Evolutionary conservation across 2,888 invertebrate genomes (phyloP), one percentile per base, ranked within the genome.

Genomic region (Eulithis prunata): DNA sequence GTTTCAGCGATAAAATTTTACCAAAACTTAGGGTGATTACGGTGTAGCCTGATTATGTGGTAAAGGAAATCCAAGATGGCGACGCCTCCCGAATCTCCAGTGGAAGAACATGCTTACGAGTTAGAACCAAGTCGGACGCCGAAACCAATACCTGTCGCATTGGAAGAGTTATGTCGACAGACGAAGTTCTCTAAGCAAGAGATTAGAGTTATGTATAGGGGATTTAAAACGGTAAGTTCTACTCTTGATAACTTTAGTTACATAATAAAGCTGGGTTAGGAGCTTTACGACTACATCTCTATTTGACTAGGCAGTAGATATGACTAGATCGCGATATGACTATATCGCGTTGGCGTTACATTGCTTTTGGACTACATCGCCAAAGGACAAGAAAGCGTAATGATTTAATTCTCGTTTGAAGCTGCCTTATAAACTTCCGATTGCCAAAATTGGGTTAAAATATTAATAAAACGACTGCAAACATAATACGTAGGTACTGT

Each of bases 151-250:
- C 97, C 97, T 53, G 97, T 97, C 54, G 97, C 97, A 21, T 94
- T 98, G 71, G 98, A 98, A 85, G 98, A 98, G 84, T 94, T 99
- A 67, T 98, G 98, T 88, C 95, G 97, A 77, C 97, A 97, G 88
- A 98, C 98, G 63, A 98, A 99, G 91, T 99, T 99, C 93, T 97
- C 98, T 57, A 95, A 97, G 81, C 97, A 97, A 87, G 99, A 99
- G 92, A 98, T 99, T 74, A 95, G 99, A 78, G 97, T 98, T 82
- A 98, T 99, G 98, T 99, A 99, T 89, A 94, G 99, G 80, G 99
- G 99, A 75, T 99, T 99, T 90, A 99, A 99, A 93, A 97, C 98
- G 95, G 98, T 98, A 76, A 93, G 94, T 8, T 10, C 21, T 12
- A 1, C 38, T 11, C 1, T 54, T 41, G 21, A 13, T 47, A 47